Base-by-base conservation (phyloP, 1,140 invertebrate genomes). In the Pemphigus obesinymphae region DNA sequence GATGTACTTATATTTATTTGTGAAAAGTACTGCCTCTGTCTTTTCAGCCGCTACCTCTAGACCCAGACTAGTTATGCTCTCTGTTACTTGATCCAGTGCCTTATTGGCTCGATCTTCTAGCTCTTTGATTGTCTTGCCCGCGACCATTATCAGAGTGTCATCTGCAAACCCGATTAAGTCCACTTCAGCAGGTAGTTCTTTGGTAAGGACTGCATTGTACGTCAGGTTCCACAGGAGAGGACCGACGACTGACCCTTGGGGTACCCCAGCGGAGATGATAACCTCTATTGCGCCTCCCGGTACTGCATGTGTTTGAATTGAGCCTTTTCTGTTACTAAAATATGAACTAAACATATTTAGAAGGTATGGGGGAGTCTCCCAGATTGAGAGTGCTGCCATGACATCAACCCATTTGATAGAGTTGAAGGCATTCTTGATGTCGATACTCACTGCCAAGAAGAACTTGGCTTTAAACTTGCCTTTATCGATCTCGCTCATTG, bases 301-400 rank as follows among this genome's bases (percentile, higher is more conserved):
- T 7, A 37, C 6, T 10, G 34, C 20, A 0, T 0, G 4, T 26
- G 0, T n/a, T n/a, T 1, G n/a, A 1, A 15, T 0, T 2, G n/a
- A 20, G 15, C 20, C 37, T 2, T 10, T 6, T 4, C 63, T 20
- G 0, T 11, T 17, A 2, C 17, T 2, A 8, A 70, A 26, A n/a
- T 70, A 70, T 1, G 66, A 70, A 1, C 3, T 8, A 11, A 70
- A 8, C 10, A 70, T 40, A 1, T 2, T 3, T 3, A 3, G 1
- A 3, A 70, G 13, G 7, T 70, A 26, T 0, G 34, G 8, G 0
- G 40, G 66, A 20, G 26, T 20, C 0, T 29, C 43, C 40, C 40
- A 29, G 1, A 0, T 15, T 0, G 1, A 13, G 1, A 72, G 26
- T 2, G 68, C 23, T 0, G 1, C 2, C 8, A 45, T 1, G 1